Percentiles rank a stretch among this genome's conserved stretches.
These are phyloP conservation scores for Pogona vitticeps DNA, from an alignment of 2,113 vertebrate genomes.

Conservation along the genomic window DNA sequence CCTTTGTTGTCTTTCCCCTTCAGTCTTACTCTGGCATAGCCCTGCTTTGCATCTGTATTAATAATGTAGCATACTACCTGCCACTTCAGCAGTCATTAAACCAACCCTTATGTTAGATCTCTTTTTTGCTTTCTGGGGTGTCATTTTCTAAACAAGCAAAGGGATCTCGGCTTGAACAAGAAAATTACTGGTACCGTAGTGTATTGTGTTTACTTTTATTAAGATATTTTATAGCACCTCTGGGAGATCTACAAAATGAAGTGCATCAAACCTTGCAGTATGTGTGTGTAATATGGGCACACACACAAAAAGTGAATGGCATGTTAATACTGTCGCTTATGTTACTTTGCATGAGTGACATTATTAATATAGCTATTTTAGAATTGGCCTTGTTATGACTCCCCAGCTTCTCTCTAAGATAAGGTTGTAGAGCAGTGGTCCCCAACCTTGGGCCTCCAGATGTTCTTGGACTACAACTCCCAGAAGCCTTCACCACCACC, in stretches of 20 bases:
- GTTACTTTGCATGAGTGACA: neutral
- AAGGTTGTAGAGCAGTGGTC: no score
- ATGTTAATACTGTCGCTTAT: neutral
- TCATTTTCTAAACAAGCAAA: neutral
- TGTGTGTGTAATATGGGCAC: neutral
- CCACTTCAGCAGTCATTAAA: neutral
- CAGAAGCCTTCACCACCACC: no score
- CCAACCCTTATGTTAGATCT: neutral
- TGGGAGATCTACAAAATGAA: neutral
- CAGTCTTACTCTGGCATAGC: neutral
- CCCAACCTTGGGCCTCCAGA: no score
- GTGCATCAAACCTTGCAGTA: neutral
- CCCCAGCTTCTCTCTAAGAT: no score
- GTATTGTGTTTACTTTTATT: neutral
- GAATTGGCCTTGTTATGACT: no score
- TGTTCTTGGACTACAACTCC: no score
- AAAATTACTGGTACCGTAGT: no score
- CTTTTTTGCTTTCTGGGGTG: neutral
- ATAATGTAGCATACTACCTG: neutral
- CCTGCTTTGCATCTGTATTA: neutral
- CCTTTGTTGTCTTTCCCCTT: neutral
- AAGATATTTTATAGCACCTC: neutral
- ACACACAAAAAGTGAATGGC: neutral
- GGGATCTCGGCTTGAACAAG: neutral
- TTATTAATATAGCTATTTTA: neutral